A percentile compares a stretch with the other conserved stretches of the same genome.
phyloP scores from a whole-genome alignment of 1,140 invertebrate genomes.

The Drosophila nikananu region DNA sequence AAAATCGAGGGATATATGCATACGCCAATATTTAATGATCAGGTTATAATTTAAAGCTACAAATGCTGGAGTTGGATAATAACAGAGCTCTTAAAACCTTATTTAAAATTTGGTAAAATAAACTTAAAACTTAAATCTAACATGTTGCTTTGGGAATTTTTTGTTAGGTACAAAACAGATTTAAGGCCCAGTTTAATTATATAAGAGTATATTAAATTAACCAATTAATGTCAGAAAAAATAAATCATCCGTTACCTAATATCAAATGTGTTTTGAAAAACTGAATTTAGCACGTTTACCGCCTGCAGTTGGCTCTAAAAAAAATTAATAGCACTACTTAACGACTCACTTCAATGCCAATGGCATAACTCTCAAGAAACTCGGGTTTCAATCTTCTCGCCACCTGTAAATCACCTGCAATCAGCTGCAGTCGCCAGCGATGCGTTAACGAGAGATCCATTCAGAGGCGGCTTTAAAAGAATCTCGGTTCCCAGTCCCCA shows the following conservation, averaged over 20 bases:
- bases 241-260: neutral
- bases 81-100: too few species aligned
- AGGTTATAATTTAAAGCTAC: too few species aligned
- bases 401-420: constrained; percentile 22
- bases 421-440: constrained; percentile 29
- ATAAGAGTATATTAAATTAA: neutral
- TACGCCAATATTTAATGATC: too few species aligned
- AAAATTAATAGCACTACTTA: constrained; percentile 14
- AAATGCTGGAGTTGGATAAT: too few species aligned
- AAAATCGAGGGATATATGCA: too few species aligned
- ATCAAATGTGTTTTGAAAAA: constrained; percentile 8
- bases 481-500: constrained; percentile 12
- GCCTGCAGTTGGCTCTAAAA: constrained; percentile 12
- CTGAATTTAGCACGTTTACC: constrained; percentile 15
- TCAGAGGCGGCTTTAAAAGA: constrained; percentile 28
- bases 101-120: too few species aligned
- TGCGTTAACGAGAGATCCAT: constrained; percentile 44
- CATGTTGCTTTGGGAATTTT: too few species aligned
- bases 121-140: too few species aligned
- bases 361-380: constrained; percentile 23
- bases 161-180: neutral
- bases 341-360: constrained; percentile 28
- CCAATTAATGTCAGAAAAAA: neutral
- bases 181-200: neutral
- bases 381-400: constrained; percentile 13